A percentile compares a stretch with the other conserved stretches of the same genome.
These are phyloP conservation scores for Spinibarbus caldwelli DNA, from an alignment of 2,797 vertebrate genomes.

Conservation along the genomic window DNA sequence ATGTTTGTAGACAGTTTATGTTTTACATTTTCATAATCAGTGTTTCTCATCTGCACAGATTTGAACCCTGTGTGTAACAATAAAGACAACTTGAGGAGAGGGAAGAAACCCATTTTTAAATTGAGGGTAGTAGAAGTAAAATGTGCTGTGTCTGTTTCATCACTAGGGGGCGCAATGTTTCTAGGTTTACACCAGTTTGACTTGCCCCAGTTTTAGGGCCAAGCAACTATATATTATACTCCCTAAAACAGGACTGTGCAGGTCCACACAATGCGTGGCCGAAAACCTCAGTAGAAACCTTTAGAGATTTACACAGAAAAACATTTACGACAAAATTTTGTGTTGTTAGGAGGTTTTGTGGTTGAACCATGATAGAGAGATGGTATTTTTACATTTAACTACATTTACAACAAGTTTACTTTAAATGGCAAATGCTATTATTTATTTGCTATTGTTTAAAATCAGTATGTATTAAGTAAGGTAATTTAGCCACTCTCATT, in stretches of 20 bases:
- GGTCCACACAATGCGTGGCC: neutral
- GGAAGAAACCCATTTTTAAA: neutral
- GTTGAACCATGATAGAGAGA: neutral
- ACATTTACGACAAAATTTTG: neutral
- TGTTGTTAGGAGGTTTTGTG: neutral
- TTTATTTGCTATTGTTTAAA: neutral
- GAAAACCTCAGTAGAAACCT: neutral
- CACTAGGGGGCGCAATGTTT: neutral
- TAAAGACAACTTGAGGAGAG: neutral
- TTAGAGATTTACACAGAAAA: neutral
- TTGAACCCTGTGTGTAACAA: neutral
- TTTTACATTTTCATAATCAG: neutral
- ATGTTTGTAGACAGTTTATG: neutral
- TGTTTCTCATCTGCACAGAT: neutral
- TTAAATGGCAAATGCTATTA: neutral
- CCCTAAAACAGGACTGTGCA: neutral
- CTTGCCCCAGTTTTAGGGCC: slow-evolving; percentile 20
- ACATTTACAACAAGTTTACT: neutral
- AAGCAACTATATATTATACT: neutral
- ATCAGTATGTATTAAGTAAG: neutral
- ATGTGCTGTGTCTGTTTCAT: neutral
- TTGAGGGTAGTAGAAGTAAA: neutral
- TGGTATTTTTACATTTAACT: neutral
- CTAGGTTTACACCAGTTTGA: neutral
- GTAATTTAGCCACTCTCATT: neutral